A percentile compares a stretch with the other conserved stretches of the same genome.
These are phyloP conservation scores for Nothobranchius furzeri DNA, from an alignment of 2,113 vertebrate species.

Conservation along the genomic window DNA sequence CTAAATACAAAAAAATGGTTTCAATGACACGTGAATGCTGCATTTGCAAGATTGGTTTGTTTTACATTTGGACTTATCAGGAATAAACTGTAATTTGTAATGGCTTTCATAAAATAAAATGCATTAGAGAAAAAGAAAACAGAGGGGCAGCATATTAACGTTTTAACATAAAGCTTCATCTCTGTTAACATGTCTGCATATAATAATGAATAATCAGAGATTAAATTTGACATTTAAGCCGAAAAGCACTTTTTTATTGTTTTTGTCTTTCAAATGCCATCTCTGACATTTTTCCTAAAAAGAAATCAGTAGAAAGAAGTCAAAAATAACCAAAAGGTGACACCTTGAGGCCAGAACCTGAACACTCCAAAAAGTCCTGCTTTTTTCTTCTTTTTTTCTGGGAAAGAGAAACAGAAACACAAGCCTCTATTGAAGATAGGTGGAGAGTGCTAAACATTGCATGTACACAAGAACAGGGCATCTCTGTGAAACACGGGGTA, in stretches of 20 bases:
- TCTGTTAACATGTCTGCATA: slow-evolving; percentile 41
- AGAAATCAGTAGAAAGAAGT: slow-evolving; percentile 90
- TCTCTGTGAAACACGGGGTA: slow-evolving; percentile 31
- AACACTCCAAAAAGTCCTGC: slow-evolving; percentile 83
- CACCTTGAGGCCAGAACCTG: slow-evolving; percentile 79
- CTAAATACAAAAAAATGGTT: slow-evolving; percentile 36
- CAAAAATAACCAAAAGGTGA: slow-evolving; percentile 87
- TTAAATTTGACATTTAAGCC: slow-evolving; percentile 44
- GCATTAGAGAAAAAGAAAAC: not conserved
- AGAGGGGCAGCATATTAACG: not conserved
- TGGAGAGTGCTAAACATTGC: slow-evolving; percentile 73
- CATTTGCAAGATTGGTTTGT: slow-evolving; percentile 20
- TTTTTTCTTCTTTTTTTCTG: slow-evolving; percentile 79
- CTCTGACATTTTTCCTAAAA: slow-evolving; percentile 53
- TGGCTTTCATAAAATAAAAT: slow-evolving; percentile 24
- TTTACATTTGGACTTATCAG: slow-evolving; percentile 12
- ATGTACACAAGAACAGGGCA: slow-evolving; percentile 29
- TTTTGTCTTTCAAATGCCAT: slow-evolving; percentile 35
- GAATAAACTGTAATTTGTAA: slow-evolving; percentile 29
- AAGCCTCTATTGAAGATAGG: slow-evolving; percentile 39
- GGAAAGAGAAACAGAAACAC: slow-evolving; percentile 83
- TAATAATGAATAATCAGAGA: slow-evolving; percentile 29
- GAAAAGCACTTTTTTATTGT: slow-evolving; percentile 33
- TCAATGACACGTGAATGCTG: slow-evolving; percentile 19
- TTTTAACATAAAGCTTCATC: slow-evolving; percentile 16